A percentile compares a stretch with the other conserved stretches of the same genome.
Conservation (phyloP, 2,888 invertebrate genomes). For the Apomyelois bistriatella region DNA sequence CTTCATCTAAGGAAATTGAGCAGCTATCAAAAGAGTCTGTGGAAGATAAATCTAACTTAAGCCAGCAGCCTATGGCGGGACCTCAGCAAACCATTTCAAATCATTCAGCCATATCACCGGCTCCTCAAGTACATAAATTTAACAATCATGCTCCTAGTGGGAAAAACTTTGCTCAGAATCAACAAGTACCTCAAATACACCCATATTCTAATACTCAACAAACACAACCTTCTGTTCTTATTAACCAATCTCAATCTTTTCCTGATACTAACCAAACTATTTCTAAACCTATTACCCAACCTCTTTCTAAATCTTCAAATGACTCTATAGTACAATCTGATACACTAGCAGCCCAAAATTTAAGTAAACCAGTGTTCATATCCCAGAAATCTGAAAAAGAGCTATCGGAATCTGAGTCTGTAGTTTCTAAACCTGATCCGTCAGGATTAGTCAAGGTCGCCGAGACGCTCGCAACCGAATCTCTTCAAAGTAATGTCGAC, state of each 20-base stretch:
- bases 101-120: constrained; percentile 26
- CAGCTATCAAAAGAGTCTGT: constrained; percentile 31
- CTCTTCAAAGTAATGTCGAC: constrained; percentile 40
- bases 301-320: constrained; percentile 34
- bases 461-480: constrained; percentile 49
- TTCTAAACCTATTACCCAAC: constrained; percentile 32
- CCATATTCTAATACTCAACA: constrained; percentile 36
- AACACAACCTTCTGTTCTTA: constrained; percentile 33
- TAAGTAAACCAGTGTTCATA: constrained; percentile 45
- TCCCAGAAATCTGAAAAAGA: constrained; percentile 63
- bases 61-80: constrained; percentile 10
- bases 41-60: constrained; percentile 32
- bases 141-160: constrained; percentile 32
- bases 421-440: constrained; percentile 56
- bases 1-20: constrained; percentile 38
- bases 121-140: constrained; percentile 41
- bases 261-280: constrained; percentile 37
- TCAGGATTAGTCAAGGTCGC: constrained; percentile 39
- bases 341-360: constrained; percentile 34
- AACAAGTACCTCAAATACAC: constrained; percentile 38
- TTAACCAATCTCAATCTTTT: constrained; percentile 31
- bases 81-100: constrained; percentile 29
- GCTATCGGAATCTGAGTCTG: constrained; percentile 55
- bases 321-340: constrained; percentile 52
- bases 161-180: constrained; percentile 40